A percentile compares a stretch with the other conserved stretches of the same genome.
Evolutionary conservation across 2,797 vertebrate species (phyloP).

Genomic region (Liasis olivaceus): DNA sequence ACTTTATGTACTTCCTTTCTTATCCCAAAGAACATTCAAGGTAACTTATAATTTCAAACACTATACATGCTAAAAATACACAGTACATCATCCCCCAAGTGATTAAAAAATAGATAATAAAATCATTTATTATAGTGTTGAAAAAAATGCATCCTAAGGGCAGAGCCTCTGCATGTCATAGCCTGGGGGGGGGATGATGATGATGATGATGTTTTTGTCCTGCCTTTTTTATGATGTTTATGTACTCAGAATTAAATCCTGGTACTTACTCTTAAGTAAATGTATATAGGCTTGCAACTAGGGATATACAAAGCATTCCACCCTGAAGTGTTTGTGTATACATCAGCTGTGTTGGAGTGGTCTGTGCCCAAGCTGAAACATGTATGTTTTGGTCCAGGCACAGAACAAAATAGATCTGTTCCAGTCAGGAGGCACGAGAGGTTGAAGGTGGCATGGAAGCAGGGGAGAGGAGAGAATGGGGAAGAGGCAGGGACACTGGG

Average conservation of each 20-base stretch:
- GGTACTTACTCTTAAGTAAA: not conserved
- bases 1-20: not conserved
- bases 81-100: not conserved
- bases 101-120: not conserved
- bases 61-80: not conserved
- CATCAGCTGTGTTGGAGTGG: not conserved
- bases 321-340: too few relatives aligned
- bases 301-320: too few relatives aligned
- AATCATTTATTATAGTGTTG: not conserved
- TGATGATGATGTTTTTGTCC: not conserved
- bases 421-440: not conserved
- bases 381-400: not conserved
- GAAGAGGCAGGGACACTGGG: not conserved
- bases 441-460: not conserved
- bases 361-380: not conserved
- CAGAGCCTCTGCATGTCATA: not conserved
- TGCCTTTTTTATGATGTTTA: not conserved
- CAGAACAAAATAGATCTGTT: not conserved
- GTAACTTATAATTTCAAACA: not conserved
- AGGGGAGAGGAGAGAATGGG: not conserved
- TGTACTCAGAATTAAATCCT: not conserved
- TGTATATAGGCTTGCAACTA: not conserved
- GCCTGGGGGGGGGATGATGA: not conserved
- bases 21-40: not conserved
- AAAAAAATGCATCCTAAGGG: not conserved